Base-by-base conservation (phyloP, 2,797 vertebrate species). In the Neosilurus hyrtlii region DNA sequence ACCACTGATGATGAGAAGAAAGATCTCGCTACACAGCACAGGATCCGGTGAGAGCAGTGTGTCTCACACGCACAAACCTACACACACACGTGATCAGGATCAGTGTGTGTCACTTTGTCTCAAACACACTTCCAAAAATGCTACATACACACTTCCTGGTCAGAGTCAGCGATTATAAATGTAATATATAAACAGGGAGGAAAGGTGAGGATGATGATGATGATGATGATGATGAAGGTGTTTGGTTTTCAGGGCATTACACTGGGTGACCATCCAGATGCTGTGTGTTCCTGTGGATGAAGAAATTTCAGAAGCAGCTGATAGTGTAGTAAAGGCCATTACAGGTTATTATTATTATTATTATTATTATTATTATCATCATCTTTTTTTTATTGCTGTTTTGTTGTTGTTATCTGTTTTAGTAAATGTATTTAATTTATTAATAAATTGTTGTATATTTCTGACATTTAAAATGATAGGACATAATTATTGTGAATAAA, bases 221-320 rank as follows among this genome's bases (percentile, higher is more conserved):
- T 43, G 43, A 43, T 30, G 62, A 6, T 56, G 22, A 6, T 51
- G 49, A 18, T 75, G 52, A 59, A 14, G 26, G 37, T 86, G 62
- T n/a, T 73, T 75, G 4, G 86, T 52, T 89, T 72, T 2, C 88
- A 99, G 97, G 88, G 97, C 97, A 18, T 86, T 99, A 86, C 97
- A 98, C 90, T 99, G 98, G 98, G 98, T 99, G 3, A 98, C 96
- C 76, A 96, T 96, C 73, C 94, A 98, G 89, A 99, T 99, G 97
- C 92, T 99, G 0, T 98, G 96, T 85, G 97, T 99, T 81, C 96
- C 98, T 37, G 94, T 99, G 85, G 96, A 97, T 26, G 97, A 99
- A 88, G 97, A 98, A 83, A 97, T 97, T 84, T 95, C 96, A 0
- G 96, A 99, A 89, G 98, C 98, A 75, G 97, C 97, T 0, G 97